Evolutionary conservation across 1,140 invertebrate genomes (phyloP), one percentile per base, ranked within the genome.

Genomic region (Drosophila eugracilis): DNA sequence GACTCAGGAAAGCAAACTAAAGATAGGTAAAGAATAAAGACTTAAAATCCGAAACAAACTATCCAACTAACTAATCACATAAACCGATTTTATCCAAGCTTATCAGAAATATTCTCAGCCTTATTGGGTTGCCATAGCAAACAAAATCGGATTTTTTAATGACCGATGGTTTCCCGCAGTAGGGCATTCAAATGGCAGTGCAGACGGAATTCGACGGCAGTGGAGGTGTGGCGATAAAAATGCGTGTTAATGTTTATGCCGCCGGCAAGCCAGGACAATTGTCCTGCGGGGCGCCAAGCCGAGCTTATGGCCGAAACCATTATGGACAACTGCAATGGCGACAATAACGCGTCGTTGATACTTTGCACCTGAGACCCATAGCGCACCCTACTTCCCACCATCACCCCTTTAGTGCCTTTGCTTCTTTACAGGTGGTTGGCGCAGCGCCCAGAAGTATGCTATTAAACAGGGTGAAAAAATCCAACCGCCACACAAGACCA

Each of bases 321-420:
- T 80, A 80, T 85, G 80, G 77, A 80, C 77, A 85, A 86, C 80
- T 85, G 80, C 81, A 86, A 85, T 85, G 81, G 76, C 73, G 73
- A 74, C 67, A 86, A 86, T 85, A 80, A 76, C 76, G 73, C 78
- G 72, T 53, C 81, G 80, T 74, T 85, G 81, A 86, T 86, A 78
- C 85, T 85, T 85, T 62, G 84, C 80, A 85, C 80, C 80, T 85
- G 81, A 85, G 77, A 86, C 72, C 84, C 62, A 79, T 69, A 15
- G n/a, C 36, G 4, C 39, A n/a, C n/a, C n/a, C n/a, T n/a, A n/a
- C n/a, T n/a, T n/a, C 47, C 32, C 34, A 30, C n/a, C 45, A 6
- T 6, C 28, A 4, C 5, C 19, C 6, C 14, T 19, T 32, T 37
- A n/a, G n/a, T 4, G 5, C 28, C n/a, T 45, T 65, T 48, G 21